Base-by-base conservation (phyloP, 2,113 vertebrate genomes). In the Nesoenas mayeri region DNA sequence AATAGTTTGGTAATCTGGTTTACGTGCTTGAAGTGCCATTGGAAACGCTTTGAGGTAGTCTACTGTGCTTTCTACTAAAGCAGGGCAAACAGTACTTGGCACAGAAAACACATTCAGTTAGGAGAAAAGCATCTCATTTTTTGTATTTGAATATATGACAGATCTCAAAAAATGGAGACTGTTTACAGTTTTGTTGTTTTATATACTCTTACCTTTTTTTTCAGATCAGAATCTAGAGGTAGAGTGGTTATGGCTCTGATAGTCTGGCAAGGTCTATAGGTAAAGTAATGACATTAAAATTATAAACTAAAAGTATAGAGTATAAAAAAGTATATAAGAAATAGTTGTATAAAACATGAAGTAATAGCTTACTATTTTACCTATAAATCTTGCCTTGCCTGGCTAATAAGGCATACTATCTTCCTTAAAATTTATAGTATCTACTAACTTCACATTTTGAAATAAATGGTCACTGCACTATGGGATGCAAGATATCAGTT, bases 311-410 rank as follows among this genome's bases (percentile, higher is more conserved):
- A 89, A 74, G 18, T 57, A 31, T 47, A 19, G 47, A 50, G 20
- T 71, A 50, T 62, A 32, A 66, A 34, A 64, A 79, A 81, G 31
- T 38, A 53, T 53, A 1, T 38, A 57, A 36, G 20, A 66, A 77
- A 81, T 58, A 74, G 62, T 66, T 44, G 44, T 16, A 26, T 67
- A 47, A 84, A 91, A 57, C 44, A 69, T 36, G 14, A 79, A 71
- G 9, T n/a, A 78, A 47, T 36, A 51, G 32, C 54, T 53, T 91
- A 53, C n/a, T 83, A 34, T 88, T 91, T 92, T 88, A 70, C 79
- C 94, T 96, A 48, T 85, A 88, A 79, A 86, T 94, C 89, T 93
- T 93, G 71, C 83, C 75, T 79, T 82, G 62, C 26, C 51, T 86
- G 57, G 70, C 31, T 79, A 38, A 25, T 85, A 70, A 84, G 61